Base-by-base conservation (phyloP, 2,888 invertebrate genomes). In the Zhengitettix transpicula region DNA sequence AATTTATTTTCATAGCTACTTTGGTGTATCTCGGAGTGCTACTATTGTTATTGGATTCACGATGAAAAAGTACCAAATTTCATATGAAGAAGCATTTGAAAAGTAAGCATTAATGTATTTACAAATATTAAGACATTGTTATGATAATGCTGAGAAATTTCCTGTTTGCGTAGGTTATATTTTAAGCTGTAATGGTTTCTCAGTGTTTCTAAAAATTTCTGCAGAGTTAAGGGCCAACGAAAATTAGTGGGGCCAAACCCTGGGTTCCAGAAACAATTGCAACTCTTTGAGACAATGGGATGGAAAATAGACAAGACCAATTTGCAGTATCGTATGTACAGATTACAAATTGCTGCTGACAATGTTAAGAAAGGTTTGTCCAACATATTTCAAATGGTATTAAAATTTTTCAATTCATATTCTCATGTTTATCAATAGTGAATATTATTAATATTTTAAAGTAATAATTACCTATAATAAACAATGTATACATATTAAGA, bases 21-120 rank as follows among this genome's bases (percentile, higher is more conserved):
- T 86, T 68, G 95, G 95, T 14, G 86, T 93, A 5, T 95, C 94
- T 0, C 80, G 95, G 58, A 94, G 94, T 71, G 89, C 92, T 0
- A 85, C 93, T 0, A 78, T 93, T 5, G 87, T 93, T 0, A 84
- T 92, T 60, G 92, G 89, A 0, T 92, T 85, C 71, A 73, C 92
- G 12, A 95, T 95, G 95, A 85, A 87, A 69, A 89, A 87, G 66
- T 82, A 89, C 69, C 74, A 81, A n/a, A 71, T 89, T 53, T 80
- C 81, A 60, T 87, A 84, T 66, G 77, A 80, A 44, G 83, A 86
- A 56, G 91, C 92, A 0, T 83, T 84, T 62, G 79, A 82, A 53
- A 66, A 73, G 68, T 74, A 66, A 65, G 28, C 2, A 28, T 28
- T 28, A 7, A 28, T 28, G 28, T 7, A 28, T 2, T 28, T 28